A percentile compares a stretch with the other conserved stretches of the same genome.
Evolutionary conservation across 2,888 invertebrate genomes (phyloP).

Genomic region (Gisinianus flammeolus): DNA sequence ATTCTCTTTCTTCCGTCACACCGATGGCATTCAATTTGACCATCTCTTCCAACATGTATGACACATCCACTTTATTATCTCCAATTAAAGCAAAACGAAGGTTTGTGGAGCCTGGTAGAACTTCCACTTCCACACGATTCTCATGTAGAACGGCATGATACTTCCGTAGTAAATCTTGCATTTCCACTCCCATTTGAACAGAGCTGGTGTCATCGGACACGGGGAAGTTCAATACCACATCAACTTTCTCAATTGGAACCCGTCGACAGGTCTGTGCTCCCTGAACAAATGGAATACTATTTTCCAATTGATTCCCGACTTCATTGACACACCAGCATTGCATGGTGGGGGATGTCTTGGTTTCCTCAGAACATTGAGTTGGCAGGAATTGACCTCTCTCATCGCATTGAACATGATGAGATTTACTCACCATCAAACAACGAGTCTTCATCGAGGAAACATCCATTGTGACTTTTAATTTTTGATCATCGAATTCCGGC

Average conservation of each 20-base stretch:
- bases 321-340: constrained; percentile 89
- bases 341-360: constrained; percentile 55
- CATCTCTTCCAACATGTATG: constrained; percentile 76
- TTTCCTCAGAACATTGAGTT: constrained; percentile 67
- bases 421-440: constrained; percentile 12
- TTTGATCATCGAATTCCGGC: constrained; percentile 33
- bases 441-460: constrained; percentile 23
- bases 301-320: constrained; percentile 72
- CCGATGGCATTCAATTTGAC: constrained; percentile 50
- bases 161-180: constrained; percentile 51
- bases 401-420: constrained; percentile 40
- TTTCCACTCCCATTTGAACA: constrained; percentile 55
- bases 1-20: constrained; percentile 44
- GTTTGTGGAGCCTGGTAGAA: constrained; percentile 64
- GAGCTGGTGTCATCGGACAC: constrained; percentile 48
- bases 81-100: constrained; percentile 70
- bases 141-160: constrained; percentile 46
- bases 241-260: constrained; percentile 77
- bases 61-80: constrained; percentile 76
- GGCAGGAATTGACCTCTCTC: constrained; percentile 67
- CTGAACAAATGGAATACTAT: constrained; percentile 64
- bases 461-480: constrained; percentile 33
- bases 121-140: constrained; percentile 63
- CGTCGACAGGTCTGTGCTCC: constrained; percentile 68
- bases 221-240: constrained; percentile 74